Base-by-base conservation (phyloP, 2,113 vertebrate species). In the Cinclus cinclus region DNA sequence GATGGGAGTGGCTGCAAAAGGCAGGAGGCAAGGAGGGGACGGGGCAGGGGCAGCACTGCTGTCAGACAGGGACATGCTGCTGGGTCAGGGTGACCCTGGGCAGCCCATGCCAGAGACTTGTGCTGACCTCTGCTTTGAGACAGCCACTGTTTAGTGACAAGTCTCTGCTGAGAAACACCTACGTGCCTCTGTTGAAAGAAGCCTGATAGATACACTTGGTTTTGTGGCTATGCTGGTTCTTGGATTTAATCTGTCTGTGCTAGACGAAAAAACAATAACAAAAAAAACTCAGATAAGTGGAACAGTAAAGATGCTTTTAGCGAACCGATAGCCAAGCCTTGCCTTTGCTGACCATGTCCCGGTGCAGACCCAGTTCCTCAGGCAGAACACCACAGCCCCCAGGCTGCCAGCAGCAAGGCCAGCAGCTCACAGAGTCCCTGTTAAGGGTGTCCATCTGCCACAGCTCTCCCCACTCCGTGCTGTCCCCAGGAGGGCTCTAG, bases 41-140 rank as follows among this genome's bases (percentile, higher is more conserved):
- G 0, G 1, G 24, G 11, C 10, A 0, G 2, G 44, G 24, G 27
- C 52, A 37, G 70, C 0, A 0, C 28, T 69, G 41, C 0, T 2
- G 56, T 27, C 3, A 0, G 28, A 35, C 12, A 4, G 64, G 7
- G 31, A 23, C 2, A 2, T 1, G 13, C 50, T 82, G 65, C 46
- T 7, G 11, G 69, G 49, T 52, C 37, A 10, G 44, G 16, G 39
- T 27, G 53, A 19, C 4, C 23, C 69, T 64, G 44, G 50, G 35
- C 44, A 39, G 50, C 39, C 23, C 64, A 1, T 5, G 13, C 13
- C 6, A 1, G 28, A 69, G 59, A 22, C 41, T 56, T 18, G 39
- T 1, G 35, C 68, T 31, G 28, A 7, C 37, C n/a, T 60, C 41
- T 62, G 46, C 74, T 65, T 65, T 42, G 41, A 52, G 77, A 42